phyloP scores from a whole-genome alignment of 2,888 invertebrate species.

The Anodontia alba region DNA sequence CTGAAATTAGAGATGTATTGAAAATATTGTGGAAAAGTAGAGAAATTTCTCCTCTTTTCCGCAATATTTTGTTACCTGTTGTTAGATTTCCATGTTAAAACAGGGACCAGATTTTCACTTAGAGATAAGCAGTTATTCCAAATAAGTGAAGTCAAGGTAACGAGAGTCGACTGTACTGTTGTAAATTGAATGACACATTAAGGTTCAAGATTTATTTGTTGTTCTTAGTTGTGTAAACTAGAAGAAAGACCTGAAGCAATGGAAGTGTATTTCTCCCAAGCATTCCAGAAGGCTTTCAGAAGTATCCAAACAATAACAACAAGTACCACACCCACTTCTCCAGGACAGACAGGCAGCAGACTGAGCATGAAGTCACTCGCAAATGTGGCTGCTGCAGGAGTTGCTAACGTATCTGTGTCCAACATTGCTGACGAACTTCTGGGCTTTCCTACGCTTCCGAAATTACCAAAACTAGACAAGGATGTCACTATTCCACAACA shows the following conservation, averaged over 20 bases:
- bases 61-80: too few species aligned
- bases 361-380: conserved; percentile 72
- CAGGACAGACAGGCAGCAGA: conserved; percentile 46
- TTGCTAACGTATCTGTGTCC: conserved; percentile 77
- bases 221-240: conserved; percentile 78
- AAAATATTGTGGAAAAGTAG: too few species aligned
- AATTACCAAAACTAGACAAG: conserved; percentile 45
- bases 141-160: too few species aligned
- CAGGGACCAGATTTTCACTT: too few species aligned
- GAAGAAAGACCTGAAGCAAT: conserved; percentile 72
- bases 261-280: conserved; percentile 79
- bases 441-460: conserved; percentile 61
- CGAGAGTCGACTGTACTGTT: too few species aligned
- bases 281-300: conserved; percentile 70
- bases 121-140: too few species aligned
- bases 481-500: conserved; percentile 56
- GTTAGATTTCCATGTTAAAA: too few species aligned
- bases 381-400: conserved; percentile 80
- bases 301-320: conserved; percentile 66
- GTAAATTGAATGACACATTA: too few species aligned
- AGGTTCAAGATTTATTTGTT: too few species aligned
- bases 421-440: conserved; percentile 79
- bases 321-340: conserved; percentile 42
- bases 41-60: too few species aligned
- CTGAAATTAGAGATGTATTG: too few species aligned